Evolutionary conservation across 2,888 invertebrate species (phyloP).

Genomic region (Lepidochrysops patricia): DNA sequence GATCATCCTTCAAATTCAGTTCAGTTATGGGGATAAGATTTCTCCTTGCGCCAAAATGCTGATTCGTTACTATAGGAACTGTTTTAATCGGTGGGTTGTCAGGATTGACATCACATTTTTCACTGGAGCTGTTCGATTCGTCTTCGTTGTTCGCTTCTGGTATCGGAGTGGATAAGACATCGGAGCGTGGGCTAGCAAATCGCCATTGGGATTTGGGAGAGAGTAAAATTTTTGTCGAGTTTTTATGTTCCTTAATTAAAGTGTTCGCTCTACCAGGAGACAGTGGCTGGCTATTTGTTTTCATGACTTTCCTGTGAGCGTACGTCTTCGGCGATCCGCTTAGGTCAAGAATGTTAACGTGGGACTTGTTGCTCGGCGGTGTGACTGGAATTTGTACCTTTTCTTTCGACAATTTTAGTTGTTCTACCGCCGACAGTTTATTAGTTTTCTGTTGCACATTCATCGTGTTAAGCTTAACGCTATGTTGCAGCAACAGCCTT

Average conservation of each 20-base stretch:
- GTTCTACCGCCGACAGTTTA: constrained; percentile 85
- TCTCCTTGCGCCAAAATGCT: constrained; percentile 64
- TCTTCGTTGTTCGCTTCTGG: constrained; percentile 88
- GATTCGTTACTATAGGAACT: constrained; percentile 62
- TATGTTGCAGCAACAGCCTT: constrained; percentile 83
- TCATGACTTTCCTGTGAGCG: constrained; percentile 76
- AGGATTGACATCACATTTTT: constrained; percentile 59
- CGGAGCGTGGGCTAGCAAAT: constrained; percentile 83
- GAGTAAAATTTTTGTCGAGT: constrained; percentile 77
- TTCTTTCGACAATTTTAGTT: constrained; percentile 80
- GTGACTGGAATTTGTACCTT: constrained; percentile 49
- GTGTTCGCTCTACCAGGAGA: constrained; percentile 72
- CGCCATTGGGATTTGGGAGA: constrained; percentile 83
- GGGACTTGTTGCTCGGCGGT: constrained; percentile 49
- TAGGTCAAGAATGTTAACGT: constrained; percentile 79
- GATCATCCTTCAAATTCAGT: constrained; percentile 43
- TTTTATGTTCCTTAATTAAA: constrained; percentile 69
- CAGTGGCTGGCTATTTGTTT: constrained; percentile 59
- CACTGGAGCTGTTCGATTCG: constrained; percentile 77
- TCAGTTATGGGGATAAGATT: constrained; percentile 62
- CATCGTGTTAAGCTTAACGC: constrained; percentile 75
- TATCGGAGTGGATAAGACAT: constrained; percentile 90
- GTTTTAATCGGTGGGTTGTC: constrained; percentile 54
- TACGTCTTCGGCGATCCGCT: constrained; percentile 83
- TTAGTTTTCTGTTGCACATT: constrained; percentile 72